Base-by-base conservation (phyloP, 2,888 invertebrate genomes). In the Lepidocyrtoides sp. region DNA sequence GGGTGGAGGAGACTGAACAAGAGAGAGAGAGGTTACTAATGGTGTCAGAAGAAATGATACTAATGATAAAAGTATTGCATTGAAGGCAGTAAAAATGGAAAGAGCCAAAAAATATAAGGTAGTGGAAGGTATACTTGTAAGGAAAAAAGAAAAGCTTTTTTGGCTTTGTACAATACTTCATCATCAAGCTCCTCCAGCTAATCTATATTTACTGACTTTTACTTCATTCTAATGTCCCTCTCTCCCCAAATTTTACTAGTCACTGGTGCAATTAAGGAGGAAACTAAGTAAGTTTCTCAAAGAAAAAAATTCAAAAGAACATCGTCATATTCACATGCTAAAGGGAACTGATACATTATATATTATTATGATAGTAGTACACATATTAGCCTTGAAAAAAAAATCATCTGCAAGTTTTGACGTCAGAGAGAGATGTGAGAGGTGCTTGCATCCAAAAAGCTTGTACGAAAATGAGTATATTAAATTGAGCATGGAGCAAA, bases 21-120 rank as follows among this genome's bases (percentile, higher is more conserved):
- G 20, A 57, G 60, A 36, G 32, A 48, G n/a, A 75, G 29, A 75
- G 26, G 75, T 48, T 48, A 44, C 44, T 48, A 75, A 75, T 75
- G 44, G 75, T 26, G 48, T 75, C 48, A 48, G 26, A 75, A 48
- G 48, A 48, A 75, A 14, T 48, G 44, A 75, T 75, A 26, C 44
- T 75, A 75, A 75, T 75, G 75, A 75, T 75, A 75, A 75, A 75
- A 75, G 51, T 26, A 75, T 75, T 75, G 75, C 75, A 23, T 20
- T 72, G 23, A 44, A 72, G 72, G 72, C 72, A 72, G 23, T 44
- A 44, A 44, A 72, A 72, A 12, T 23, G 44, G 12, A 41, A 44
- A 23, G 23, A 44, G 44, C 44, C 44, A 72, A 72, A 44, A 69
- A 69, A 20, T 44, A 20, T n/a, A 29, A 48, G 48, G 32, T 41